Evolutionary conservation across 2,888 invertebrate species (phyloP).

Genomic region (Drosophila cognata): DNA sequence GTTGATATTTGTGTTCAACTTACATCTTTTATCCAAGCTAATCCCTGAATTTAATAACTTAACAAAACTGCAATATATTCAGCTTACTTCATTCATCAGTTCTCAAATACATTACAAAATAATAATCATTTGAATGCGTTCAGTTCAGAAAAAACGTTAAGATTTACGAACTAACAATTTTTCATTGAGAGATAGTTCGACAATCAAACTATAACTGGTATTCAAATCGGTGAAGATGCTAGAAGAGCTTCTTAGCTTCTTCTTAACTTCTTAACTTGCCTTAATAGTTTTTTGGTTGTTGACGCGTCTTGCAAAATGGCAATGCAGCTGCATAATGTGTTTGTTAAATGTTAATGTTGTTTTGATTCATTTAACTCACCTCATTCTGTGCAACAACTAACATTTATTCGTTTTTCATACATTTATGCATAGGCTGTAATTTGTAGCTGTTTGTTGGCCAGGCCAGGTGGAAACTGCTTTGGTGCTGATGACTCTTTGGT

Average conservation of each 20-base stretch:
- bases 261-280: not conserved
- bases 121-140: not conserved
- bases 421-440: not conserved
- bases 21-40: slow-evolving; percentile 21
- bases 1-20: slow-evolving; percentile 27
- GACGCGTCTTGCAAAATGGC: not conserved
- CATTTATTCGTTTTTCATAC: not conserved
- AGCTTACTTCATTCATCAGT: slow-evolving; percentile 1
- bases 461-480: slow-evolving; percentile 29
- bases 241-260: not conserved
- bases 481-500: slow-evolving; percentile 21
- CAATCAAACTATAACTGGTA: not conserved
- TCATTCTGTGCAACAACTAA: not conserved
- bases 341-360: not conserved
- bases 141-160: not conserved
- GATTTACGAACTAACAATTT: not conserved
- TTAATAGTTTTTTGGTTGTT: not conserved
- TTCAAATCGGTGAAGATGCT: not conserved
- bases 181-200: not conserved
- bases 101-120: not conserved
- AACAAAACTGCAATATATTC: not conserved
- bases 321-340: not conserved
- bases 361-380: not conserved
- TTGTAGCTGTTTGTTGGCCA: slow-evolving; percentile 4
- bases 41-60: slow-evolving; percentile 17